A percentile compares a stretch with the other conserved stretches of the same genome.
phyloP scores from a whole-genome alignment of 2,797 vertebrate genomes.

The Echeneis naucrates region DNA sequence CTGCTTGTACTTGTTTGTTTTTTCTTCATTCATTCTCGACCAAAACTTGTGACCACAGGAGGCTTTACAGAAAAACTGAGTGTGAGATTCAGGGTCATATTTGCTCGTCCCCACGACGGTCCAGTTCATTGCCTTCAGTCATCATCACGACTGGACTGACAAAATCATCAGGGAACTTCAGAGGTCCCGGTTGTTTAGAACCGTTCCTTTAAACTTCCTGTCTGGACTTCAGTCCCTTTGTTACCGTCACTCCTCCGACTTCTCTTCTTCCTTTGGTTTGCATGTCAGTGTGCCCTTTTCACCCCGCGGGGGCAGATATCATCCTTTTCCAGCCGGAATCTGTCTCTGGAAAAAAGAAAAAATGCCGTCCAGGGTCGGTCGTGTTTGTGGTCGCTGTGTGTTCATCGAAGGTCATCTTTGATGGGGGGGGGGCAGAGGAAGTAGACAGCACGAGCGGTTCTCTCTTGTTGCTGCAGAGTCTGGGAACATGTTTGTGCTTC shows the following conservation, averaged over 20 bases:
- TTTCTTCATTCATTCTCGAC: too few relatives aligned
- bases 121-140: too few relatives aligned
- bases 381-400: not conserved
- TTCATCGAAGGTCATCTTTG: not conserved
- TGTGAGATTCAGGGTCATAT: too few relatives aligned
- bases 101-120: too few relatives aligned
- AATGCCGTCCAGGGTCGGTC: not conserved
- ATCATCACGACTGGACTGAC: too few relatives aligned
- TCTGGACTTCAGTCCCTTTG: not conserved
- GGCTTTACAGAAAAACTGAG: too few relatives aligned
- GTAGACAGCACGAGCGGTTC: not conserved
- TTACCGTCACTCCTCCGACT: not conserved
- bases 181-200: not conserved
- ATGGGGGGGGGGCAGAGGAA: not conserved
- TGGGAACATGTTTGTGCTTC: conserved; percentile 1
- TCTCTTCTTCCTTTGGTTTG: not conserved
- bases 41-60: too few relatives aligned
- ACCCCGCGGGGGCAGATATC: not conserved
- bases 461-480: not conserved
- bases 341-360: conserved; percentile 1
- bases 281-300: not conserved
- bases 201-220: too few relatives aligned
- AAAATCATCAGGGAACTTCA: not conserved
- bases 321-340: not conserved
- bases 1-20: too few relatives aligned